Evolutionary conservation across 1,140 invertebrate species (phyloP), one percentile per base, ranked within the genome.

Genomic region (Bicyclus anynana): DNA sequence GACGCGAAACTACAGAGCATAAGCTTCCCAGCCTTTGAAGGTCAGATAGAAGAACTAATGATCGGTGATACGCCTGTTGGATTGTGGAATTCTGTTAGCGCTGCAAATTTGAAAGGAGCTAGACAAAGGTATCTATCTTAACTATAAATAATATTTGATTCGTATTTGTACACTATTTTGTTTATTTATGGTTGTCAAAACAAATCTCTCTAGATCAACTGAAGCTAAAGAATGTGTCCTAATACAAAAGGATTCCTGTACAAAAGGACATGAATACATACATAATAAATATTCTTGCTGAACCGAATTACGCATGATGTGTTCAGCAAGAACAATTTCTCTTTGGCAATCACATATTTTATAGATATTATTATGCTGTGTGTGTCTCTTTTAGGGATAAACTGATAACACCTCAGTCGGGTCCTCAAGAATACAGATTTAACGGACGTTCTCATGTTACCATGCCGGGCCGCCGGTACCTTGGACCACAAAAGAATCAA

Each of bases 41-140:
- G 98, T 2, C 91, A 94, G 67, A 95, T 99, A 58, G 97, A 99
- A 77, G 96, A 97, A 49, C 81, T 99, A 0, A 91, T 93, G 47
- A 94, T 99, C 63, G 97, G 97, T 13, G 95, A 97, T 23, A 93
- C 93, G 10, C 94, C 93, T 2, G 92, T 99, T 12, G 97, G 97
- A 0, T 90, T 99, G 12, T 99, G 98, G 98, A 99, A 99, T 89
- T 98, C 98, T 72, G 93, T 94, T 37, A 94, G 92, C 18, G 93
- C 94, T 29, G 94, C 95, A 29, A 95, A 96, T 51, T 89, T 93
- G 42, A 87, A 93, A 61, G 95, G 93, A 5, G 94, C 95, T 0
- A 73, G 87, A 10, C 93, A 95, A 74, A 93, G 95, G 93, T 94
- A 80, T 4, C 2, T 35, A 5, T 35, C n/a, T 5, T n/a, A 23